Evolutionary conservation across 2,113 vertebrate species (phyloP).

Genomic region (Proteles cristata): DNA sequence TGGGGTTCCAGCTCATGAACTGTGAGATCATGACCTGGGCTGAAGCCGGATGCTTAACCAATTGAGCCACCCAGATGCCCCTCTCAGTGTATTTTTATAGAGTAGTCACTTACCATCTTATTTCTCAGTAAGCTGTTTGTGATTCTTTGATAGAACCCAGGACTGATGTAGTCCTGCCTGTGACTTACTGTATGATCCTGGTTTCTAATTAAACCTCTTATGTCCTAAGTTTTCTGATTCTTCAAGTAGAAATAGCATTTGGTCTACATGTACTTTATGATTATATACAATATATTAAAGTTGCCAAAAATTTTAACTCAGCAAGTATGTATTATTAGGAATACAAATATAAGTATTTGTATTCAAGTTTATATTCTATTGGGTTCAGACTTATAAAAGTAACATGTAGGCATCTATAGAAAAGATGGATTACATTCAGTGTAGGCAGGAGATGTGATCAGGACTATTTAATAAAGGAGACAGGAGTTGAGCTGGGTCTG

Average conservation of each 20-base stretch:
- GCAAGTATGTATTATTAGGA: background rate
- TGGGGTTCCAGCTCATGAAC: too few relatives aligned
- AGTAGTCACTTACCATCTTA: slow-evolving; percentile 30
- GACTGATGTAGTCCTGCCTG: background rate
- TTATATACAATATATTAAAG: background rate
- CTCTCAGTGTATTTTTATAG: background rate
- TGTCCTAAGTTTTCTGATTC: background rate
- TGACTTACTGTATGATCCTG: slow-evolving; percentile 38
- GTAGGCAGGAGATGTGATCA: background rate
- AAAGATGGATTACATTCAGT: background rate
- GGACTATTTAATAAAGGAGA: slow-evolving; percentile 3
- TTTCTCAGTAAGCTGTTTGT: slow-evolving; percentile 44
- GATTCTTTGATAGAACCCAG: slow-evolving; percentile 45
- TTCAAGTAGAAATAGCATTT: slow-evolving; percentile 13
- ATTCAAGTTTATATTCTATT: slow-evolving; percentile 33
- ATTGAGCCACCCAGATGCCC: too few relatives aligned
- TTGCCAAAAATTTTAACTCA: slow-evolving; percentile 12
- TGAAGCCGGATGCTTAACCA: too few relatives aligned
- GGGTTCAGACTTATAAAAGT: background rate
- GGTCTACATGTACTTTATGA: background rate
- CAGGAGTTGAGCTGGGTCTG: slow-evolving; percentile 24
- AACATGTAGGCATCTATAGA: slow-evolving; percentile 23
- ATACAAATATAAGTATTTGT: slow-evolving; percentile 35
- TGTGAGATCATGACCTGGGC: too few relatives aligned
- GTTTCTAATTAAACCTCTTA: slow-evolving; percentile 36